Conservation (phyloP, 2,888 invertebrate species). For the Cynaeus angustus region DNA sequence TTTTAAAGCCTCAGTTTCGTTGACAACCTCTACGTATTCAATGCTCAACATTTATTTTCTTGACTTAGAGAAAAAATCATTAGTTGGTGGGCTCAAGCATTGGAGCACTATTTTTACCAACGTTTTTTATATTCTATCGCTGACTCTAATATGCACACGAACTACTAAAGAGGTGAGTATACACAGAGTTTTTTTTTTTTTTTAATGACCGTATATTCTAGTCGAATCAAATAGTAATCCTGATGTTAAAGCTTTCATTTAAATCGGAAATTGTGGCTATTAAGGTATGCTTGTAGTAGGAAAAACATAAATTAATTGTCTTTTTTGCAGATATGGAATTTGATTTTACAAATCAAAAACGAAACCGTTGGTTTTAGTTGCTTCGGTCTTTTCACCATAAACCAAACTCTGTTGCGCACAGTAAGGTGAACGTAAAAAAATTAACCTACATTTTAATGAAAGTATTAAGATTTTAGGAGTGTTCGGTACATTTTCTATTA, state of each 20-base stretch:
- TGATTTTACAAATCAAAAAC: conserved; percentile 1
- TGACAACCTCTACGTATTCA: not conserved
- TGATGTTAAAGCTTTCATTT: not conserved
- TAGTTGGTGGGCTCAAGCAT: not conserved
- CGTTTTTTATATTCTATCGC: not conserved
- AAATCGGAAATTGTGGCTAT: conserved; percentile 9
- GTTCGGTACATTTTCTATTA: conserved; percentile 5
- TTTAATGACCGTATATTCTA: no score
- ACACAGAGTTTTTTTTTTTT: no score
- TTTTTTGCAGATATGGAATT: conserved; percentile 8
- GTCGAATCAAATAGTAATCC: not conserved
- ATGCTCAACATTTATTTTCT: conserved; percentile 1
- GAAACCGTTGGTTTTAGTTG: conserved; percentile 6
- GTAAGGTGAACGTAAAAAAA: not conserved
- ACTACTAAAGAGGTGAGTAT: conserved; percentile 3
- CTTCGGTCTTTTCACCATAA: not conserved
- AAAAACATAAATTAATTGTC: not conserved
- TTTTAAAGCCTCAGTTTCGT: conserved; percentile 5
- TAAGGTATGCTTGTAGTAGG: not conserved
- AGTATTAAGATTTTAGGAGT: conserved; percentile 10
- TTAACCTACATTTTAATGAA: no score
- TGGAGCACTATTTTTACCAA: conserved; percentile 1
- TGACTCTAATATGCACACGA: conserved; percentile 1
- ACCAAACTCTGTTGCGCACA: conserved; percentile 2
- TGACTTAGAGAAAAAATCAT: not conserved